Percentiles rank a stretch among this genome's conserved stretches.
phyloP scores from a whole-genome alignment of 2,113 vertebrate species.

The Thalassoma bifasciatum region DNA sequence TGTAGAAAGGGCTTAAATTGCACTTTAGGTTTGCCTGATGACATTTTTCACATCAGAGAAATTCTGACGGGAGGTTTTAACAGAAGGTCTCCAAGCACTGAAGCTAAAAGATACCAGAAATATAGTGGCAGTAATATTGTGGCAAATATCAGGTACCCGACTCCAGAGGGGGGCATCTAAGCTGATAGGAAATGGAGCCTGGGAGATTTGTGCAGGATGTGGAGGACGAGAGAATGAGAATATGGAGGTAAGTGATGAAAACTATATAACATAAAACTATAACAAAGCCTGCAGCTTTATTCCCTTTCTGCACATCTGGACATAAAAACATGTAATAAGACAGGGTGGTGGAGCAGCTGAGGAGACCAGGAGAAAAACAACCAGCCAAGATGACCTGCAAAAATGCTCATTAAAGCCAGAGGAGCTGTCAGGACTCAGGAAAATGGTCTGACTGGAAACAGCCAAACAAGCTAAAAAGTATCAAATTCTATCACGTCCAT shows the following conservation, averaged over 20 bases:
- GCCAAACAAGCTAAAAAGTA: conserved; percentile 7
- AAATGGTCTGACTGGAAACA: conserved; percentile 2
- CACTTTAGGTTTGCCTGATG: too few species aligned
- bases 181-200: conserved; percentile 1
- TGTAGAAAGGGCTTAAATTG: too few species aligned
- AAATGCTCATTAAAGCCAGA: conserved; percentile 14
- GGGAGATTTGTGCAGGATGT: not conserved
- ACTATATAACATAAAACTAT: conserved; percentile 9
- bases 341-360: not conserved
- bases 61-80: not conserved
- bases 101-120: not conserved
- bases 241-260: not conserved
- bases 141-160: not conserved
- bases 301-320: conserved; percentile 1
- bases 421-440: not conserved
- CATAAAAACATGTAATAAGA: conserved; percentile 10
- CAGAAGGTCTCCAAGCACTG: not conserved
- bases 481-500: not conserved
- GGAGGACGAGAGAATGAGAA: not conserved
- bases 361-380: not conserved
- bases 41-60: not conserved
- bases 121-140: not conserved
- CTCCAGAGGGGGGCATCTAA: not conserved
- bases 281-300: conserved; percentile 22
- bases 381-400: conserved; percentile 3